These are phyloP conservation scores for Epistrophe eligans DNA, from an alignment of 2,888 invertebrate species.

Conservation along the genomic window DNA sequence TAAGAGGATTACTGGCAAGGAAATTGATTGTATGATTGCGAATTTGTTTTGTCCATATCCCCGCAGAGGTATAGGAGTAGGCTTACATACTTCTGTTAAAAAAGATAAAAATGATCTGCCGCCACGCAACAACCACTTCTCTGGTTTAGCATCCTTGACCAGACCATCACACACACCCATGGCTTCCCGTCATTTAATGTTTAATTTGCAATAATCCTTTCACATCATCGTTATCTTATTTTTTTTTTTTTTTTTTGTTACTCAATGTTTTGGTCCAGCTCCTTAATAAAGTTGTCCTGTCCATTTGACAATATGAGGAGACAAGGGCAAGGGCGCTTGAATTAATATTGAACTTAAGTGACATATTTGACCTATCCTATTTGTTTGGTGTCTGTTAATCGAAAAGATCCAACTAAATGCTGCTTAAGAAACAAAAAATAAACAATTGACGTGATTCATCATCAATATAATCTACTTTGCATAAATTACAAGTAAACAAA, in stretches of 20 bases:
- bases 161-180: neutral
- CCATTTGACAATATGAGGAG: neutral
- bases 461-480: slow-evolving; percentile 19
- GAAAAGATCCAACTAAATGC: neutral
- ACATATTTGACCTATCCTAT: slow-evolving; percentile 31
- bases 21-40: slow-evolving; percentile 75
- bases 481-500: neutral
- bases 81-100: slow-evolving; percentile 48
- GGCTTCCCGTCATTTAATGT: slow-evolving; percentile 46
- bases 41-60: slow-evolving; percentile 66
- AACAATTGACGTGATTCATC: neutral
- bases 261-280: slow-evolving; percentile 24
- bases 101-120: slow-evolving; percentile 52
- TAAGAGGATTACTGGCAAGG: slow-evolving; percentile 70
- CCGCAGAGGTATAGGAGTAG: slow-evolving; percentile 1
- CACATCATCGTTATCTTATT: slow-evolving; percentile 43
- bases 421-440: neutral
- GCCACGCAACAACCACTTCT: neutral
- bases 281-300: slow-evolving; percentile 24
- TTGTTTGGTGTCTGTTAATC: neutral
- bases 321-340: slow-evolving; percentile 7
- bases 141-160: slow-evolving; percentile 33
- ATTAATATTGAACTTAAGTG: slow-evolving; percentile 20
- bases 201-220: slow-evolving; percentile 63
- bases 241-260: neutral